Conservation (phyloP, 2,113 vertebrate species). For the Microcebus murinus region DNA sequence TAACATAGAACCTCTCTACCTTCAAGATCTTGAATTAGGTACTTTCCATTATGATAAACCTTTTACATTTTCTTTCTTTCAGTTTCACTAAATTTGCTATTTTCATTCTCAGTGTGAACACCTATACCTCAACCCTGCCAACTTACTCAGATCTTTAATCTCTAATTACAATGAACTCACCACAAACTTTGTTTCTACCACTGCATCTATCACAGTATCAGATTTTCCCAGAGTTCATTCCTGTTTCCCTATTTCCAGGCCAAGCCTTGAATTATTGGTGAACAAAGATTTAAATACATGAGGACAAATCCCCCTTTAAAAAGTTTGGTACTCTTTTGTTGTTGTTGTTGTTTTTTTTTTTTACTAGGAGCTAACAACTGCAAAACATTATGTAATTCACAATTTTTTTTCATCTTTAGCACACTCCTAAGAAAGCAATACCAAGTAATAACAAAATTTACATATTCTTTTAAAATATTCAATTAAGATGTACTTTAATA, state of each 20-base stretch:
- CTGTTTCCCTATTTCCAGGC: not conserved
- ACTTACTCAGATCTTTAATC: not conserved
- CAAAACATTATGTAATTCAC: slow-evolving; percentile 33
- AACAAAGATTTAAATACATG: not conserved
- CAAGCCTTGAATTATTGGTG: not conserved
- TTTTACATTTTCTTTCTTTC: not conserved
- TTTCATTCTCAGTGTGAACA: not conserved
- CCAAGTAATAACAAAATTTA: not conserved
- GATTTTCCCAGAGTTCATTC: not conserved
- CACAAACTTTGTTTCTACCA: not conserved
- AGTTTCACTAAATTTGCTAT: not conserved
- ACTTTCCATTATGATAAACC: not conserved
- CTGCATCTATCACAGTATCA: not conserved
- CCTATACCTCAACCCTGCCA: not conserved
- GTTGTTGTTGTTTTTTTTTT: not conserved
- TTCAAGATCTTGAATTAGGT: not conserved
- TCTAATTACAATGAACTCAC: not conserved
- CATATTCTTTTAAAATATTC: slow-evolving; percentile 12
- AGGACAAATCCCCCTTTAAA: not conserved
- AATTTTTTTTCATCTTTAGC: not conserved
- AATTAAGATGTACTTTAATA: not conserved
- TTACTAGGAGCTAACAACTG: not conserved
- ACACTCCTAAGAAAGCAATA: not conserved
- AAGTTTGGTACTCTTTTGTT: not conserved
- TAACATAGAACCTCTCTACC: not conserved